Conservation (phyloP, 2,797 vertebrate genomes). For the Diceros bicornis region DNA sequence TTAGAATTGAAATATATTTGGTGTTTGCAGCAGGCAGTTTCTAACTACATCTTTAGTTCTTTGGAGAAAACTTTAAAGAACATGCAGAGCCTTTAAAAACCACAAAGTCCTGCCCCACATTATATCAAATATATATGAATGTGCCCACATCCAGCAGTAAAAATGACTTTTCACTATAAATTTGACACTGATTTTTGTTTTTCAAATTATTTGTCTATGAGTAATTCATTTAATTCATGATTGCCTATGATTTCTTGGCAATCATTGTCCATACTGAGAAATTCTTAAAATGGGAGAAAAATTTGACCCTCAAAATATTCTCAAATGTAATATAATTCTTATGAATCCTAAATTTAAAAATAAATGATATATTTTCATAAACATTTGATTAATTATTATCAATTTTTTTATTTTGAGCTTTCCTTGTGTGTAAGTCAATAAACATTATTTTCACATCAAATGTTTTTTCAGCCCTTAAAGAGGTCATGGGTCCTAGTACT, state of each 20-base stretch:
- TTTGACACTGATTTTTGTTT: constrained; percentile 1
- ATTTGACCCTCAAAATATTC: background rate
- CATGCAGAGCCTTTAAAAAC: background rate
- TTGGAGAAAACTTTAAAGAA: background rate
- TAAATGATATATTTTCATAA: background rate
- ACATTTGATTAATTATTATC: background rate
- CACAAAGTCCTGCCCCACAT: background rate
- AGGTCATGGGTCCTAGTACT: background rate
- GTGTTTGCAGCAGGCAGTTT: background rate
- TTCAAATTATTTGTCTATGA: background rate
- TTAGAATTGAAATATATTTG: background rate
- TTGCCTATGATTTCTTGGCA: background rate
- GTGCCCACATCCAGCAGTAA: background rate
- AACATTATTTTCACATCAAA: constrained; percentile 35
- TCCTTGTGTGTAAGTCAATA: background rate
- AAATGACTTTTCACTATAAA: background rate
- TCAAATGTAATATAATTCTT: background rate
- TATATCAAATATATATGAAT: background rate
- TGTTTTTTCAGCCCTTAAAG: constrained; percentile 13
- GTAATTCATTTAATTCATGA: constrained; percentile 15
- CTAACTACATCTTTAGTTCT: background rate
- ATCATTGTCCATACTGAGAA: background rate
- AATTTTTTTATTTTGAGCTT: constrained; percentile 37
- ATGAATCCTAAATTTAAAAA: background rate
- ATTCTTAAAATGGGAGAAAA: constrained; percentile 29